A percentile compares a stretch with the other conserved stretches of the same genome.
phyloP scores from a whole-genome alignment of 2,888 invertebrate species.

The Apodemia hepburni region DNA sequence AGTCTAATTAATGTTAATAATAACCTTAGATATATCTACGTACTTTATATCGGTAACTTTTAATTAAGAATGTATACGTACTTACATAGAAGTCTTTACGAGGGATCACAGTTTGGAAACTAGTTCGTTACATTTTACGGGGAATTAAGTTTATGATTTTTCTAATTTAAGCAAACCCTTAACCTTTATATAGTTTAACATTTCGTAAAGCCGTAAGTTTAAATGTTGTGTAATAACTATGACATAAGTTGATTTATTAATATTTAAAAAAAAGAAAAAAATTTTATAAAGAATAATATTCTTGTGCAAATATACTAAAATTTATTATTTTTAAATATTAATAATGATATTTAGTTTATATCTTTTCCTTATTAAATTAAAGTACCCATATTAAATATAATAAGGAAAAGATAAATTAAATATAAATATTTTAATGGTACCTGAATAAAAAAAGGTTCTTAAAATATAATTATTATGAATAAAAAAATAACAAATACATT shows the following conservation, averaged over 20 bases:
- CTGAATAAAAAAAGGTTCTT: no score
- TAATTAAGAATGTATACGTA: conserved; percentile 45
- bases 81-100: conserved; percentile 78
- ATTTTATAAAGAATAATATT: neutral
- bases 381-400: no score
- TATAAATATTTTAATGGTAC: no score
- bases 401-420: no score
- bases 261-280: neutral
- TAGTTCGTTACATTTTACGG: conserved; percentile 54
- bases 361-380: no score
- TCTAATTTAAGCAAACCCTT: conserved; percentile 26
- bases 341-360: no score
- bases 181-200: neutral
- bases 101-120: conserved; percentile 79
- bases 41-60: conserved; percentile 11
- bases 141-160: conserved; percentile 29
- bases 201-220: neutral
- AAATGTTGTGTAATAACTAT: neutral
- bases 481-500: no score
- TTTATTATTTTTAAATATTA: no score
- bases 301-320: neutral
- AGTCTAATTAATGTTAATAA: conserved; percentile 22
- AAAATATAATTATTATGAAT: no score
- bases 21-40: conserved; percentile 9
- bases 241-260: neutral